A percentile compares a stretch with the other conserved stretches of the same genome.
These are phyloP conservation scores for Melanchra persicariae DNA, from an alignment of 2,888 invertebrate species.

Conservation along the genomic window DNA sequence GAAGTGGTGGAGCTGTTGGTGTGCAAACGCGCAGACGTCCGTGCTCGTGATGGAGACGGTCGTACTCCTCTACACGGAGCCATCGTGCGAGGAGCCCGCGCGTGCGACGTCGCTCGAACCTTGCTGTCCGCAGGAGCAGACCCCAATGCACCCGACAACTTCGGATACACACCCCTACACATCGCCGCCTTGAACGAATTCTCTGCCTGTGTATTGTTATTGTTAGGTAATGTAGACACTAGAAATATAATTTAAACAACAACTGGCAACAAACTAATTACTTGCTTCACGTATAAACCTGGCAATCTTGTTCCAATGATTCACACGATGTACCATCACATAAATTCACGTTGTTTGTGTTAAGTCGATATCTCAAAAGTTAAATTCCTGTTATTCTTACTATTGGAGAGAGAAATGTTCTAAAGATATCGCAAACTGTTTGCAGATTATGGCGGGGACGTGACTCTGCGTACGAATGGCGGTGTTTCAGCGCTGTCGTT, in stretches of 20 bases:
- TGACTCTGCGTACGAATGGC: slow-evolving; percentile 95
- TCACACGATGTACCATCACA: slow-evolving; percentile 35
- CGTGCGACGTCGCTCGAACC: slow-evolving; percentile 93
- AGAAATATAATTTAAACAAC: slow-evolving; percentile 29
- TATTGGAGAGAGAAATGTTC: slow-evolving; percentile 23
- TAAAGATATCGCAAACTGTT: slow-evolving; percentile 41
- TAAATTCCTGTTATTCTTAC: slow-evolving; percentile 31
- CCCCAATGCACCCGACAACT: slow-evolving; percentile 94
- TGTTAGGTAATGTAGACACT: slow-evolving; percentile 87
- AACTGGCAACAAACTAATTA: slow-evolving; percentile 38
- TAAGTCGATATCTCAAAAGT: slow-evolving; percentile 43
- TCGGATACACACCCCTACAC: slow-evolving; percentile 96
- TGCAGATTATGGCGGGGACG: slow-evolving; percentile 94
- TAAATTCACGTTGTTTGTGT: slow-evolving; percentile 47
- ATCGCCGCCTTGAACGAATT: slow-evolving; percentile 96
- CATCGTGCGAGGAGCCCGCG: slow-evolving; percentile 94
- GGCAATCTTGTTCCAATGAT: slow-evolving; percentile 44
- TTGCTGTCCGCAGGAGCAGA: slow-evolving; percentile 92
- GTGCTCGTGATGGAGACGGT: slow-evolving; percentile 93
- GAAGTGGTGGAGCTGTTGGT: slow-evolving; percentile 94
- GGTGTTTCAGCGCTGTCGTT: slow-evolving; percentile 95
- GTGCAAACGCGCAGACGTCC: slow-evolving; percentile 91
- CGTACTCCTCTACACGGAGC: slow-evolving; percentile 95
- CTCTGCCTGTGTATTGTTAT: slow-evolving; percentile 93
- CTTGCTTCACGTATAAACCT: slow-evolving; percentile 25